phyloP scores from a whole-genome alignment of 2,113 vertebrate species.

The Electrona antarctica region DNA sequence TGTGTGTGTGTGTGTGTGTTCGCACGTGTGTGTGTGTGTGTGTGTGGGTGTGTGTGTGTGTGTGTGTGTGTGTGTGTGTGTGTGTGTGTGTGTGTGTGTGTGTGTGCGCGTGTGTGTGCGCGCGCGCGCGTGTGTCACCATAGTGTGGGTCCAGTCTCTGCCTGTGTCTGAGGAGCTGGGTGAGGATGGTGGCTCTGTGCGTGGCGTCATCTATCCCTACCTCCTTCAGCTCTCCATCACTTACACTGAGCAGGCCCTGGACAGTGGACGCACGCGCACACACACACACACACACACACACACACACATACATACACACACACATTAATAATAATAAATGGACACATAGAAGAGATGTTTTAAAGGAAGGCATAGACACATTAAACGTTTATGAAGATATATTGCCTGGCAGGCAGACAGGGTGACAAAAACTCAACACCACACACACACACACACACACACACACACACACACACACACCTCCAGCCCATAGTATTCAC shows the following conservation, averaged over 20 bases:
- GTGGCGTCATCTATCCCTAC: slow-evolving; percentile 70
- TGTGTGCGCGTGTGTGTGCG: neutral
- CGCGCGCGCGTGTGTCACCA: slow-evolving; percentile 44
- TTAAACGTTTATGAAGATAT: neutral
- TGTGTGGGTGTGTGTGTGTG: neutral
- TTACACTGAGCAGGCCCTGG: slow-evolving; percentile 73
- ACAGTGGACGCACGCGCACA: neutral
- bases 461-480: slow-evolving; percentile 26
- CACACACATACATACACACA: neutral
- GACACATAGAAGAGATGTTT: too few relatives aligned
- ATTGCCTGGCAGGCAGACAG: slow-evolving; percentile 5
- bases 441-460: slow-evolving; percentile 25
- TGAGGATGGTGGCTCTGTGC: slow-evolving; percentile 72
- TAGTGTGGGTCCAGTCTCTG: slow-evolving; percentile 54
- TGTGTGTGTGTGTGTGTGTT: neutral
- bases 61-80: neutral
- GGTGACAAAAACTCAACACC: neutral
- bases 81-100: neutral
- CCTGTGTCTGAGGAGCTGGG: slow-evolving; percentile 63
- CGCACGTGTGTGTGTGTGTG: neutral
- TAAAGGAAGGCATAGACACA: neutral
- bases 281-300: neutral
- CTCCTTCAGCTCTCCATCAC: slow-evolving; percentile 71
- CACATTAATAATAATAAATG: neutral
- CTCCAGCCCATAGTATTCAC: slow-evolving; percentile 79